A percentile compares a stretch with the other conserved stretches of the same genome.
These are phyloP conservation scores for Cydia splendana DNA, from an alignment of 1,140 invertebrate genomes.

Conservation along the genomic window DNA sequence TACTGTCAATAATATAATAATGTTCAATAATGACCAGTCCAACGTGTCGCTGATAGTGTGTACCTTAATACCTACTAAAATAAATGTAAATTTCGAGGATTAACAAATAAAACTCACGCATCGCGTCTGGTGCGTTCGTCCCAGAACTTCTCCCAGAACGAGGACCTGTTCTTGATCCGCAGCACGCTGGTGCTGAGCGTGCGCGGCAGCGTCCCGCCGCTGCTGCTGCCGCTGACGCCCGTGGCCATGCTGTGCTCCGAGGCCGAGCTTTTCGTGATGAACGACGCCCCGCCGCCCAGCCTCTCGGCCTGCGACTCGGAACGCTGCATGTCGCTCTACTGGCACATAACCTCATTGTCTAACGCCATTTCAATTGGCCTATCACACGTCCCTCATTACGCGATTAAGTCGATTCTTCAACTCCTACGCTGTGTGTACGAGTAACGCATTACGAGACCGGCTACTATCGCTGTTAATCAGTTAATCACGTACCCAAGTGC, in stretches of 20 bases:
- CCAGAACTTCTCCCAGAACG: conserved; percentile 92
- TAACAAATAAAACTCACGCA: conserved; percentile 80
- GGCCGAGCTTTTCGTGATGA: conserved; percentile 75
- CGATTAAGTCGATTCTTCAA: conserved; percentile 30
- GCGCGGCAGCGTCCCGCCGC: conserved; percentile 81
- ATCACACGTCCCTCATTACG: conserved; percentile 48
- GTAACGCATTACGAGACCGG: conserved; percentile 25
- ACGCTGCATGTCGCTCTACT: conserved; percentile 76
- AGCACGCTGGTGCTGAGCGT: conserved; percentile 90
- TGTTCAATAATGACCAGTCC: neutral
- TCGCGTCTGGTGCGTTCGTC: conserved; percentile 84
- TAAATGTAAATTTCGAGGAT: neutral
- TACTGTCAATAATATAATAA: neutral
- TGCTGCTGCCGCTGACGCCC: conserved; percentile 69
- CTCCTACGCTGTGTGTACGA: conserved; percentile 42
- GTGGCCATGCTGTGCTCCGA: conserved; percentile 80
- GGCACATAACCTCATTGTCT: conserved; percentile 56
- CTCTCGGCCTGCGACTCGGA: conserved; percentile 79
- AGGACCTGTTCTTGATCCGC: conserved; percentile 85
- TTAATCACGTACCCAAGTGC: too few relatives aligned
- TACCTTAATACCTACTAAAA: neutral
- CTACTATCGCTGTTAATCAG: conserved; percentile 39
- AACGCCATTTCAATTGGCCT: conserved; percentile 55
- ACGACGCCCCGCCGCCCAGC: conserved; percentile 58
- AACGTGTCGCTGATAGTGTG: neutral